A percentile compares a stretch with the other conserved stretches of the same genome.
phyloP scores from a whole-genome alignment of 2,888 invertebrate genomes.

The Minunthozetes semirufus region DNA sequence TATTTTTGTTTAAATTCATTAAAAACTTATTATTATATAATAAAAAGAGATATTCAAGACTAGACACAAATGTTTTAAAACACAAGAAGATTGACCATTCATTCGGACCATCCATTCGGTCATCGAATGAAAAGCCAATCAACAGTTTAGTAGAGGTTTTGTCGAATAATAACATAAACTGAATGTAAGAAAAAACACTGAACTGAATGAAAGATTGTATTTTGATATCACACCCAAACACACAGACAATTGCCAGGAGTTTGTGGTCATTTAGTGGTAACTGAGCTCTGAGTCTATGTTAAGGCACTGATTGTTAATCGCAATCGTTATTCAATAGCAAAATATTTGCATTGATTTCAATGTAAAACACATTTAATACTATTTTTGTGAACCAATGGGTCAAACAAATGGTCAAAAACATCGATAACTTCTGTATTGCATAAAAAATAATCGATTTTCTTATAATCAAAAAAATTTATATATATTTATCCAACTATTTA shows the following conservation, averaged over 20 bases:
- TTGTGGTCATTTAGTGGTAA: background rate
- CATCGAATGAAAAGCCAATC: background rate
- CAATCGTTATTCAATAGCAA: no score
- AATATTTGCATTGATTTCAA: no score
- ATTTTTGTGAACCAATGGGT: no score
- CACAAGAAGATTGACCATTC: background rate
- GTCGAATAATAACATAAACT: background rate
- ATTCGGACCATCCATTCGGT: no score
- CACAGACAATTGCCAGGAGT: background rate
- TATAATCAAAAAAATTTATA: no score
- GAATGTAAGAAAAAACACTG: background rate
- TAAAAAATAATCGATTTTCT: no score
- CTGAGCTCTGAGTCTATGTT: background rate
- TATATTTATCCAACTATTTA: background rate
- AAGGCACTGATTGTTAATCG: no score
- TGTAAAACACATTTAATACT: no score
- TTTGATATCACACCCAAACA: background rate
- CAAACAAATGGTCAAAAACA: no score
- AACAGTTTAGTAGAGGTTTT: conserved; percentile 14
- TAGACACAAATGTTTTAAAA: conserved; percentile 15
- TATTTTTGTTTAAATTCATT: no score
- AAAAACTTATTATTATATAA: background rate
- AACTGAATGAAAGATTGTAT: background rate
- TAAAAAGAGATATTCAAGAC: background rate
- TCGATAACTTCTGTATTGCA: no score